Evolutionary conservation across 2,113 vertebrate genomes (phyloP), one percentile per base, ranked within the genome.

Genomic region (western clawed frog (Xenopus tropicalis)): DNA sequence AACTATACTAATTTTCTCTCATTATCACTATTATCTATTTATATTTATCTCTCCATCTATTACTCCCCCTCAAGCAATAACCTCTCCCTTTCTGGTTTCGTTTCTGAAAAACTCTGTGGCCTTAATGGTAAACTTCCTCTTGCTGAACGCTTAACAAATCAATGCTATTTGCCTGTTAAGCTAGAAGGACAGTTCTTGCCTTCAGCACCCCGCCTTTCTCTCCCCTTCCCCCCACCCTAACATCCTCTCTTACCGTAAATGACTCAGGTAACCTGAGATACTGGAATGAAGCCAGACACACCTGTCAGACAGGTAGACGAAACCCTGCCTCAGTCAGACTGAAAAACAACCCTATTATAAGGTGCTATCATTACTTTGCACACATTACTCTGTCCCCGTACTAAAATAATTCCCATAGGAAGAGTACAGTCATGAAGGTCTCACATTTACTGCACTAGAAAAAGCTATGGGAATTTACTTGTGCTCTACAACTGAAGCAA

Each of bases 221-320:
- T 23, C 59, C 14, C 29, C 52, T 14, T 52, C 63, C 71, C 37
- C 54, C 51, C 54, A 52, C 71, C 21, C 42, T 61, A 43, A 74
- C 42, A 67, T 74, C 64, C 64, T 67, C 14, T 51, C 44, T 74
- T 74, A 67, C 72, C 57, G 72, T 74, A 74, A 74, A 37, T 74
- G 72, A 74, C 64, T 59, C 43, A 61, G 22, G 72, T 74, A 74
- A 67, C 72, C 24, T 59, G 56, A 67, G 42, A 20, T 44, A 51
- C 11, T 74, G 71, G 71, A 46, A 59, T 24, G 54, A 29, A 17
- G 19, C 72, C 64, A 67, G 64, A 48, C 64, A 74, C 64, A 67
- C 72, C 72, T 74, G 64, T 68, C n/a, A 48, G 44, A 61, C 42
- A 74, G 57, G 72, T 67, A 74, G 56, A 59, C 19, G 8, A 67